Base-by-base conservation (phyloP, 2,888 invertebrate species). In the Drymonia ruficornis region DNA sequence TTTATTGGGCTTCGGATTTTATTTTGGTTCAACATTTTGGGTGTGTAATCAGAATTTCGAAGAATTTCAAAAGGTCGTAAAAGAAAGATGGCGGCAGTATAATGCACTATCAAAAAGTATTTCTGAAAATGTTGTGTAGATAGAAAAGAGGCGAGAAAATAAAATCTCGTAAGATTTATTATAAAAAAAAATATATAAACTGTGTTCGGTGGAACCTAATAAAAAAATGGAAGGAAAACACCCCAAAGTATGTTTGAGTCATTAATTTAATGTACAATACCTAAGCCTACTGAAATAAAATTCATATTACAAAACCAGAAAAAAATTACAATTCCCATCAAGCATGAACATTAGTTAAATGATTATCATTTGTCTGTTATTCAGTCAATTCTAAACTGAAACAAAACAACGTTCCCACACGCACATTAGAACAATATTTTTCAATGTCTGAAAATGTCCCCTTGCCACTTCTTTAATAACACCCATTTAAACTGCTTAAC, bases 401-500 rank as follows among this genome's bases (percentile, higher is more conserved):
- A 19, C 19, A 19, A 18, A 43, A 18, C 19, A 18, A 12, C 18
- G 16, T 15, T 42, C 19, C 19, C 43, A 40, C n/a, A 19, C 28
- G n/a, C 43, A 43, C 16, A 45, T 23, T 8, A 28, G 9, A 45
- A 15, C n/a, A 15, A 45, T 45, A 45, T 28, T 45, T 28, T 45
- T 45, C 28, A 23, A n/a, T 18, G 34, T 11, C 43, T 48, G 42
- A 40, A 46, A 38, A 44, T 40, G 38, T 38, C 36, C 28, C 31
- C 62, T 52, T 53, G 54, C 65, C 69, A 65, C 65, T 65, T 57
- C 56, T 56, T 50, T 54, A 60, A 61, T 58, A 58, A 56, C 55
- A 53, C 31, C 63, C 70, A 65, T 75, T 71, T 63, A 73, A 72
- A 74, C 69, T 66, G 65, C 70, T 67, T 68, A 67, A 65, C 73